Percentiles rank a stretch among this genome's conserved stretches.
These are phyloP conservation scores for Chorisops tibialis DNA, from an alignment of 2,888 invertebrate genomes.

Conservation along the genomic window DNA sequence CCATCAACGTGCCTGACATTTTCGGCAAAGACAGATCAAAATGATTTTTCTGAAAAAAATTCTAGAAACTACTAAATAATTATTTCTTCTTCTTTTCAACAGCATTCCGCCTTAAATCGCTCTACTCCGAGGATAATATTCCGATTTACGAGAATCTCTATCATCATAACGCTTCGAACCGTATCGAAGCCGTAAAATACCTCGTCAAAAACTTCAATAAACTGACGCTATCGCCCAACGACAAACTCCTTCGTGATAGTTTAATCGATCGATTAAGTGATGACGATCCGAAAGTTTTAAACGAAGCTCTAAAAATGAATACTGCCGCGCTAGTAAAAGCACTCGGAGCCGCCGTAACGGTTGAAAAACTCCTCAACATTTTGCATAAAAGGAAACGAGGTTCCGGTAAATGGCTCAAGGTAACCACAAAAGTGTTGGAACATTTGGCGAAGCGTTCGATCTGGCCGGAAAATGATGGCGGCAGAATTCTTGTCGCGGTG, in stretches of 20 bases:
- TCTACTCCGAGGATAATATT: constrained; percentile 55
- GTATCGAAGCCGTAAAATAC: constrained; percentile 65
- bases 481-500: constrained; percentile 56
- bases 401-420: constrained; percentile 48
- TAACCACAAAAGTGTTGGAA: constrained; percentile 51
- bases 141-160: constrained; percentile 68
- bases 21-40: no score
- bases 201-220: constrained; percentile 57
- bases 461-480: constrained; percentile 55
- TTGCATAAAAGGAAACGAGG: constrained; percentile 51
- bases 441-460: constrained; percentile 54
- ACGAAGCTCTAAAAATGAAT: constrained; percentile 55
- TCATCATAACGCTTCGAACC: constrained; percentile 64
- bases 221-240: constrained; percentile 54
- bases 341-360: constrained; percentile 53
- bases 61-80: no score
- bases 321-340: constrained; percentile 50
- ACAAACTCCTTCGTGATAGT: constrained; percentile 62
- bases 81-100: neutral
- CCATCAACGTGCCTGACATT: no score
- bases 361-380: constrained; percentile 55
- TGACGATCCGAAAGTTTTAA: constrained; percentile 62
- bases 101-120: constrained; percentile 58
- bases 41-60: neutral
- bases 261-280: constrained; percentile 66